These are phyloP conservation scores for Drosophila busckii DNA, from an alignment of 1,140 invertebrate species.

Conservation along the genomic window DNA sequence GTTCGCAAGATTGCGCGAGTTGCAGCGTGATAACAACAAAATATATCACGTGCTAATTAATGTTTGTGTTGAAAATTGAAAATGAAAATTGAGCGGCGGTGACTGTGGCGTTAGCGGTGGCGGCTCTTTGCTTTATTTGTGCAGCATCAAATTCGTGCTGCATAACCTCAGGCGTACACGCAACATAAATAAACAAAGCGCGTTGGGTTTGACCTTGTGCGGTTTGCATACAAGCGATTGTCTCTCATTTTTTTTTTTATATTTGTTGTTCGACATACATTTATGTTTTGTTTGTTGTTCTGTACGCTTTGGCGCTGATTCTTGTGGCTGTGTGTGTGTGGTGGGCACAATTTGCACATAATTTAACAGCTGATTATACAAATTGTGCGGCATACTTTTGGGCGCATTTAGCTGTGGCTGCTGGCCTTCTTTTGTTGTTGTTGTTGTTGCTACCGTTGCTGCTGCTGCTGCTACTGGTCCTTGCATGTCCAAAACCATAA, in stretches of 20 bases:
- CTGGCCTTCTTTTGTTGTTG: too few species aligned
- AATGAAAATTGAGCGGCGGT: conserved; percentile 16
- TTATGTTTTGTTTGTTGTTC: too few species aligned
- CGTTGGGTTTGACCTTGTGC: conserved; percentile 23
- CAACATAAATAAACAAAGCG: conserved; percentile 12
- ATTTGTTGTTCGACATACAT: too few species aligned
- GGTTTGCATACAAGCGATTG: too few species aligned
- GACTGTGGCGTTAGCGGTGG: neutral
- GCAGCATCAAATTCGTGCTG: conserved; percentile 27
- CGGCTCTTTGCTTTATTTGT: conserved; percentile 5
- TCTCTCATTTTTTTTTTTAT: too few species aligned
- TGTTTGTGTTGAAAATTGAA: conserved; percentile 64
- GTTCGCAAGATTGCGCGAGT: conserved; percentile 57
- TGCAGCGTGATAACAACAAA: conserved; percentile 48
- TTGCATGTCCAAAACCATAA: conserved; percentile 69
- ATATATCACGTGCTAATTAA: conserved; percentile 74
- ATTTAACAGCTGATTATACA: conserved; percentile 69
- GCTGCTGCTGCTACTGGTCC: conserved; percentile 1
- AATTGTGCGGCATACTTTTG: conserved; percentile 31
- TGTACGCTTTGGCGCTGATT: too few species aligned
- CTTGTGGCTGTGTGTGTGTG: too few species aligned
- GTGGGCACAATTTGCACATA: conserved; percentile 51
- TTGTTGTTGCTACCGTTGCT: too few species aligned
- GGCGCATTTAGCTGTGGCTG: neutral
- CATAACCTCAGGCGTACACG: conserved; percentile 18